A percentile compares a stretch with the other conserved stretches of the same genome.
phyloP scores from a whole-genome alignment of 1,140 invertebrate genomes.

The Pogonus chalceus region DNA sequence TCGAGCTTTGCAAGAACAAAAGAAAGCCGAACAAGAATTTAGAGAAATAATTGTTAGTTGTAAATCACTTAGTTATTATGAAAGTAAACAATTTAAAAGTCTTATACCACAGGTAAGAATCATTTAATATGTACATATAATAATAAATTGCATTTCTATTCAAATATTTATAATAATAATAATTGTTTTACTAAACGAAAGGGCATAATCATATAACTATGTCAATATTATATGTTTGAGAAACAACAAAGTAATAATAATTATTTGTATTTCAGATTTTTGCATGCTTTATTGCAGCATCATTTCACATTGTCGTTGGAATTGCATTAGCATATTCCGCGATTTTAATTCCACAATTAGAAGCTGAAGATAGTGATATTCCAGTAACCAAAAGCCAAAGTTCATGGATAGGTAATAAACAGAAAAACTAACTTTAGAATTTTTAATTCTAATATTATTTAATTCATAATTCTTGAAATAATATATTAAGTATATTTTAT shows the following conservation, averaged over 20 bases:
- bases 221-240: too few relatives aligned
- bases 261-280: constrained; percentile 32
- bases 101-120: constrained; percentile 31
- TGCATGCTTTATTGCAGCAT: constrained; percentile 42
- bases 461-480: not conserved
- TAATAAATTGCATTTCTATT: too few relatives aligned
- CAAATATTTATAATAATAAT: too few relatives aligned
- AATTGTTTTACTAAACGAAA: too few relatives aligned
- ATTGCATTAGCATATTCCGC: constrained; percentile 46
- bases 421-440: constrained; percentile 1
- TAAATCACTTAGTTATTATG: constrained; percentile 31
- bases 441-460: not conserved
- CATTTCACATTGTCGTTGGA: constrained; percentile 47
- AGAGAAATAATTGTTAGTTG: constrained; percentile 33
- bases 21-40: constrained; percentile 31
- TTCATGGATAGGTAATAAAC: constrained; percentile 41
- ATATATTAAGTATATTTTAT: not conserved
- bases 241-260: not conserved
- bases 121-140: too few relatives aligned
- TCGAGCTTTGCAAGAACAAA: constrained; percentile 22
- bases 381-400: constrained; percentile 34
- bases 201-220: too few relatives aligned
- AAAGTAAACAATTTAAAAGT: constrained; percentile 25
- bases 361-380: constrained; percentile 31
- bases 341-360: constrained; percentile 43